phyloP scores from a whole-genome alignment of 2,888 invertebrate species.

The Apodemia hepburni region DNA sequence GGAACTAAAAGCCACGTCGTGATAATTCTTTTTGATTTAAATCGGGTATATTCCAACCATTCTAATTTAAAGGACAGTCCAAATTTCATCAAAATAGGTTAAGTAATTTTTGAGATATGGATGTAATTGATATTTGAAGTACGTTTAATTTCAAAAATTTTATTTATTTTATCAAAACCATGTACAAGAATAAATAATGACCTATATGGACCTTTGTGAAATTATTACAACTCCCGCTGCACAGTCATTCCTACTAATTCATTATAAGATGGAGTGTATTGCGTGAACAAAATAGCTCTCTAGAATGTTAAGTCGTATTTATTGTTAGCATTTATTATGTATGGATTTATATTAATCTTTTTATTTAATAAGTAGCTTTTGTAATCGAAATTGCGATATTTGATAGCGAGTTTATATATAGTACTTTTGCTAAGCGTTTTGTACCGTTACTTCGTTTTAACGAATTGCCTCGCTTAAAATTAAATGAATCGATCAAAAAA shows the following conservation, averaged over 20 bases:
- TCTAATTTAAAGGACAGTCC: too few relatives aligned
- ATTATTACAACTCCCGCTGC: not conserved
- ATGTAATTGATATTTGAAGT: too few relatives aligned
- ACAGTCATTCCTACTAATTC: slow-evolving; percentile 28
- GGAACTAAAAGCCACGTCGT: too few relatives aligned
- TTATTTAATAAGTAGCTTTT: slow-evolving; percentile 22
- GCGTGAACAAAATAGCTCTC: slow-evolving; percentile 48
- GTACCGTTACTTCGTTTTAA: slow-evolving; percentile 30
- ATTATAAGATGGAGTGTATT: slow-evolving; percentile 28
- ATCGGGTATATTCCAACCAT: too few relatives aligned
- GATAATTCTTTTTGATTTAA: too few relatives aligned
- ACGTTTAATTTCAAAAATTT: too few relatives aligned
- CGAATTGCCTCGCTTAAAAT: slow-evolving; percentile 33
- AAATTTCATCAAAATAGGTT: too few relatives aligned
- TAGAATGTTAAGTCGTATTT: slow-evolving; percentile 58
- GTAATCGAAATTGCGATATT: slow-evolving; percentile 18
- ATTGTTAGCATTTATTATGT: slow-evolving; percentile 41
- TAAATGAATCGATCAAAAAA: slow-evolving; percentile 24
- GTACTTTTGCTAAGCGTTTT: slow-evolving; percentile 32
- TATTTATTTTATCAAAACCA: too few relatives aligned
- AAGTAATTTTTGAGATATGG: too few relatives aligned
- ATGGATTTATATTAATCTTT: slow-evolving; percentile 29
- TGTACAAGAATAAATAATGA: too few relatives aligned
- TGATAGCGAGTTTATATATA: slow-evolving; percentile 15
- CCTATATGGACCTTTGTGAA: too few relatives aligned